Base-by-base conservation (phyloP, 30 jellyfish, hydroid and myxozoan genomes). In the Sanderia malayensis region DNA sequence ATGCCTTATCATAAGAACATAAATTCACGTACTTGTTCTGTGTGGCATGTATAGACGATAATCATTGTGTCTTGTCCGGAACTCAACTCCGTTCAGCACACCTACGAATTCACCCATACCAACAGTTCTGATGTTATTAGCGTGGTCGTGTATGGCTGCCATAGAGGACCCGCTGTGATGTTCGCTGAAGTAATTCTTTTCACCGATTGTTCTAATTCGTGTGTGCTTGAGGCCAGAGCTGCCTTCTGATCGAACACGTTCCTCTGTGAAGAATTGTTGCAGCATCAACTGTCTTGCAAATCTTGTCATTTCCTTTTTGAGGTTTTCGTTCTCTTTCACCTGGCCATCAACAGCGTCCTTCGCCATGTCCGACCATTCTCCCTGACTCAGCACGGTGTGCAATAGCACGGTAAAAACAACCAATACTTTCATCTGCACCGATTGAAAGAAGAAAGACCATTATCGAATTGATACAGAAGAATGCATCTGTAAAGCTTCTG, bases 51-150 rank as follows among this genome's bases (percentile, higher is more conserved):
- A 74, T 20, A 92, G 93, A 26, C 96, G 88, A 61, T 84, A 92
- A 52, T 92, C 99, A 67, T 92, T 92, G 59, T 92, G 99, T 0
- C 96, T 62, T 22, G 99, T 92, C 29, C 92, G 87, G 82, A 92
- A 92, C 49, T 92, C 99, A 46, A 92, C 94, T 20, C 99, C 99
- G 44, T 92, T 92, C 11, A 92, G 64, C 4, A 92, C 99, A 18
- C 82, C 99, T 1, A 57, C 88, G 58, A 92, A 79, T 63, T 92
- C 99, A 1, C 99, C 98, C 94, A 91, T 77, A 26, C 97, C 97
- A 1, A 89, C 95, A 8, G 97, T 89, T 15, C 97, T 65, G 34
- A 83, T 73, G 61, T 90, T 71, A 72, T 90, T 90, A 13, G 95
- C 96, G 45, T 90, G 98, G 80, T 90, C 92, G 74, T 90, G 98